Percentiles rank a stretch among this genome's conserved stretches.
These are phyloP conservation scores for Dreissena rostriformis DNA, from an alignment of 1,140 invertebrate genomes.

Conservation along the genomic window DNA sequence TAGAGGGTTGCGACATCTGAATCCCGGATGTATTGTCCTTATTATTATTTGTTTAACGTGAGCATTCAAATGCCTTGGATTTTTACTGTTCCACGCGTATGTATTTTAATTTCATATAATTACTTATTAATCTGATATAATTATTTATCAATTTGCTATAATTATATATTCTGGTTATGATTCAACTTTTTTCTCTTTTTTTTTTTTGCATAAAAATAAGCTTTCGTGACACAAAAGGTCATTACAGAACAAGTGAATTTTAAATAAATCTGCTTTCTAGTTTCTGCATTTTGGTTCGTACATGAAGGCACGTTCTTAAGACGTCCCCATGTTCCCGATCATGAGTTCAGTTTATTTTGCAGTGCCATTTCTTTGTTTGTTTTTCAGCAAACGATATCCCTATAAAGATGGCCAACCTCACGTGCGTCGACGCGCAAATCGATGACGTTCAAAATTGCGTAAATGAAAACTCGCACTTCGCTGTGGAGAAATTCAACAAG, in stretches of 20 bases:
- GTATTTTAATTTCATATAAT: too few relatives aligned
- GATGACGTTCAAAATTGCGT: conserved; percentile 13
- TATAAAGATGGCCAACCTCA: conserved; percentile 34
- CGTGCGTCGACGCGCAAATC: conserved; percentile 31
- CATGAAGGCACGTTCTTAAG: neutral
- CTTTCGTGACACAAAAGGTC: too few relatives aligned
- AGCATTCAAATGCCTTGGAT: too few relatives aligned
- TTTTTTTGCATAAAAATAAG: too few relatives aligned
- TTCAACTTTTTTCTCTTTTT: too few relatives aligned
- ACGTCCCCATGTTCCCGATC: neutral
- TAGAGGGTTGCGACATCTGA: too few relatives aligned
- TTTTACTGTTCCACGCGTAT: too few relatives aligned
- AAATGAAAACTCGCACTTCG: conserved; percentile 29
- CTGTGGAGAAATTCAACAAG: conserved; percentile 27
- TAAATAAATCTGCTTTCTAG: neutral
- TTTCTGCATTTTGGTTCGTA: neutral
- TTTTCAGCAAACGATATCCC: neutral
- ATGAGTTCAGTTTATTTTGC: neutral
- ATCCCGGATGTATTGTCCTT: too few relatives aligned
- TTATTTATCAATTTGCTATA: too few relatives aligned
- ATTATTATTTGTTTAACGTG: too few relatives aligned
- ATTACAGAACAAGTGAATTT: neutral
- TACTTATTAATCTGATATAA: too few relatives aligned
- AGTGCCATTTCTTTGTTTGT: neutral
- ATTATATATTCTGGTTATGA: too few relatives aligned